Evolutionary conservation across 2,888 invertebrate species (phyloP).

Genomic region (Mermis nigrescens): DNA sequence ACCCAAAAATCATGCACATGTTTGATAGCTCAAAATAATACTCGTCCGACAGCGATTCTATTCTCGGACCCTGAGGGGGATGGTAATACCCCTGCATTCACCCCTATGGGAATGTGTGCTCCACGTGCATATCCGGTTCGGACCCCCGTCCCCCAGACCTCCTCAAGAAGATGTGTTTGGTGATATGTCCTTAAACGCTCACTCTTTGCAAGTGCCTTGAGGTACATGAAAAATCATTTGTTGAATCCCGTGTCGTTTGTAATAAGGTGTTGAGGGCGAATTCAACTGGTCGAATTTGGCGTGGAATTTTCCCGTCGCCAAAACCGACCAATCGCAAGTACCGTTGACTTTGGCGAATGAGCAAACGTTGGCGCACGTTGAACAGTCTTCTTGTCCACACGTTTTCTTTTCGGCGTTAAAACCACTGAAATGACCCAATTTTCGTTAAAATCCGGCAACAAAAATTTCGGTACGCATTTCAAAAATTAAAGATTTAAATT

Average conservation of each 20-base stretch:
- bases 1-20: no score
- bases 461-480: no score
- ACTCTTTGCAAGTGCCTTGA: constrained; percentile 8
- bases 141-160: no score
- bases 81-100: no score
- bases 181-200: no score
- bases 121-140: no score
- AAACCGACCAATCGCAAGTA: constrained; percentile 7
- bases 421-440: not conserved
- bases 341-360: constrained; percentile 2
- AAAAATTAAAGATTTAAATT: no score
- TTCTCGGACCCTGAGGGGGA: no score
- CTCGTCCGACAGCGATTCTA: no score
- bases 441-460: not conserved
- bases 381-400: constrained; percentile 5
- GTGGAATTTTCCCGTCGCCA: not conserved
- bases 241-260: not conserved
- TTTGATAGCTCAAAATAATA: no score
- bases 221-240: constrained; percentile 1
- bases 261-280: not conserved
- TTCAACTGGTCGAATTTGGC: not conserved
- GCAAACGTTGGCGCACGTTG: constrained; percentile 2
- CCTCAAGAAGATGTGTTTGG: no score
- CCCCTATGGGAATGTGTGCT: no score
- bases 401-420: constrained; percentile 8